phyloP scores from a whole-genome alignment of 1,140 invertebrate genomes.

The Conus ventricosus region DNA sequence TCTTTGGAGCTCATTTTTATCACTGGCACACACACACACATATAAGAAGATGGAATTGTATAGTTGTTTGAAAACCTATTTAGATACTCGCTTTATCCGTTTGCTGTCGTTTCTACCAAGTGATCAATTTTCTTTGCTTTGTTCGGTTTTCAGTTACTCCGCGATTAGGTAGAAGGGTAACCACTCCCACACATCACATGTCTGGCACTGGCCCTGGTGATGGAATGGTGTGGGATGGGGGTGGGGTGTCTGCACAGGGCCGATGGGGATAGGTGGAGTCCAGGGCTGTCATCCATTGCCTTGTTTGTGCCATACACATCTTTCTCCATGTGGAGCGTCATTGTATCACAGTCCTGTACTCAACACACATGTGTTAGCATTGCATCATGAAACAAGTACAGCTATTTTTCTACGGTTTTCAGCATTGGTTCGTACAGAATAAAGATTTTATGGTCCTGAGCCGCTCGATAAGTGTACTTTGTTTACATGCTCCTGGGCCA shows the following conservation, averaged over 20 bases:
- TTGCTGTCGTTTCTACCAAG: too few species aligned
- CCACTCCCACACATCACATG: too few species aligned
- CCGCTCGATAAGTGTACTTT: neutral
- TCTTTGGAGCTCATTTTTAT: too few species aligned
- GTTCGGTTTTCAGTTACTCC: too few species aligned
- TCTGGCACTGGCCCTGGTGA: too few species aligned
- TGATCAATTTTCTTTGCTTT: too few species aligned
- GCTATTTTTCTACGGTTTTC: conserved; percentile 12
- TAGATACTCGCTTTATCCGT: too few species aligned
- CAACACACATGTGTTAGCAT: neutral
- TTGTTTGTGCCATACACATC: neutral
- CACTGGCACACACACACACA: neutral
- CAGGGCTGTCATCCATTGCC: neutral
- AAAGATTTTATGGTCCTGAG: neutral
- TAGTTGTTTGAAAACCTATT: too few species aligned
- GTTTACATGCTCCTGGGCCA: neutral
- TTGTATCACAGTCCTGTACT: neutral
- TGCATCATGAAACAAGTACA: neutral
- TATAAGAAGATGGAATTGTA: neutral
- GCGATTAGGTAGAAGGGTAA: too few species aligned
- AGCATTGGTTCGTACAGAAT: neutral
- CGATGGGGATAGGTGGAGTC: too few species aligned
- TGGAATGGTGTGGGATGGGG: too few species aligned
- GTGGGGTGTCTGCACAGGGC: too few species aligned
- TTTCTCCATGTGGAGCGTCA: neutral